Evolutionary conservation across 2,113 vertebrate genomes (phyloP).

Genomic region (Gymnarchus niloticus): DNA sequence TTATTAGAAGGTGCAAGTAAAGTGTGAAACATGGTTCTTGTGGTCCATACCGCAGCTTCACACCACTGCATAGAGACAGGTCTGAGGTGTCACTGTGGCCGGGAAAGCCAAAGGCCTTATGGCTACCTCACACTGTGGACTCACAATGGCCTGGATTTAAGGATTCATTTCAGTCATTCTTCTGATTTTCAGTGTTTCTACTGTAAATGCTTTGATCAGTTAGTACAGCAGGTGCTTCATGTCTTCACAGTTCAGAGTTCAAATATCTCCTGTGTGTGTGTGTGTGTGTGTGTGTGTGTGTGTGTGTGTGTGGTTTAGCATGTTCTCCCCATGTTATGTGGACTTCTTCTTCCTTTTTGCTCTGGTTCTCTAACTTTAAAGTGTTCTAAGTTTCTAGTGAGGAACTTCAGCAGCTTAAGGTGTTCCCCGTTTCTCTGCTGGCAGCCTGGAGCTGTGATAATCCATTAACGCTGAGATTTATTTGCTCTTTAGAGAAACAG

Average conservation of each 20-base stretch:
- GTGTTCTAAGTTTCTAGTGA: not conserved
- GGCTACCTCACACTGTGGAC: conserved; percentile 46
- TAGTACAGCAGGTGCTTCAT: no score
- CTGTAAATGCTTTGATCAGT: conserved; percentile 41
- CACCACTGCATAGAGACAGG: no score
- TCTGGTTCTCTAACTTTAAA: not conserved
- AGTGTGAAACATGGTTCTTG: conserved; percentile 32
- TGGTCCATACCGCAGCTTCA: no score
- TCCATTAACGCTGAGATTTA: conserved; percentile 75
- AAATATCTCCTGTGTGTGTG: no score
- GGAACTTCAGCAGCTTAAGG: conserved; percentile 56
- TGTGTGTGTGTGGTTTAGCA: no score
- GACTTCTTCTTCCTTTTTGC: no score
- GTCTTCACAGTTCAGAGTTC: no score
- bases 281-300: no score
- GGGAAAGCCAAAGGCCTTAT: conserved; percentile 54
- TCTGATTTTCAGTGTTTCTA: conserved; percentile 52
- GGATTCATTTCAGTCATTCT: conserved; percentile 54
- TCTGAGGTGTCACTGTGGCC: conserved; percentile 60
- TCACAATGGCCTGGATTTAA: conserved; percentile 47
- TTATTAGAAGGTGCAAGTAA: conserved; percentile 64
- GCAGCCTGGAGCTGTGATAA: conserved; percentile 63
- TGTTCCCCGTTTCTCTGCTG: conserved; percentile 52
- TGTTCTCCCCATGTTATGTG: no score
- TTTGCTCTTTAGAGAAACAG: conserved; percentile 68